Evolutionary conservation across 2,113 vertebrate genomes (phyloP), one percentile per base, ranked within the genome.

Genomic region (Petrocephalus zakoni): DNA sequence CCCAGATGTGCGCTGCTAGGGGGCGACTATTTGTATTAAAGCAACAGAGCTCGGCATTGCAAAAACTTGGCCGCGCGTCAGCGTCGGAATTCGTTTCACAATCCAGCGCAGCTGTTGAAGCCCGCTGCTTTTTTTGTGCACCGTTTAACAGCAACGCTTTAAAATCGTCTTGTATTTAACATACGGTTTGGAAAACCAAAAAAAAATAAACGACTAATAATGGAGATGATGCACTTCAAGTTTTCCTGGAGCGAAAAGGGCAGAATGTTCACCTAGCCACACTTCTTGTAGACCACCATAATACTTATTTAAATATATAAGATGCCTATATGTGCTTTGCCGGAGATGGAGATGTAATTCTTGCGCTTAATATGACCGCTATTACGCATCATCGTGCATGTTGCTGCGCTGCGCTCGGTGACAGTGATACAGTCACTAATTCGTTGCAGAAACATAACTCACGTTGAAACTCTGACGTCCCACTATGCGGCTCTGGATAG

Each of bases 1-100:
- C 94, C 94, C 94, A 95, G 94, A 95, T 95, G 94, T 88, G 88
- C 19, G 29, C 47, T 47, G 51, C 86, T 55, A 68, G 68, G 87
- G 88, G 53, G 88, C 58, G 72, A 56, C 61, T 55, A 75, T 52
- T 89, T 86, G 61, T 87, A 75, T 87, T 87, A 37, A 15, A 87
- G 42, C 61, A 81, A 78, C 34, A 55, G 51, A 53, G 68, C 49
- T 29, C 29, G 22, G 87, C 51, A 10, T 88, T 88, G 68, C 87
- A 87, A 72, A 72, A 90, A 90, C 89, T 87, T 86, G 22, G 56
- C 29, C 89, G 87, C 86, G 84, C 78, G 68, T 88, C 86, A 85
- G 47, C 84, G 86, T 88, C 84, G 88, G 88, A 88, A 88, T 90
- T 87, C 87, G 34, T 49, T 47, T 78, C 29, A 47, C 87, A 72